phyloP scores from a whole-genome alignment of 2,888 invertebrate species.

The Clusia tigrina region DNA sequence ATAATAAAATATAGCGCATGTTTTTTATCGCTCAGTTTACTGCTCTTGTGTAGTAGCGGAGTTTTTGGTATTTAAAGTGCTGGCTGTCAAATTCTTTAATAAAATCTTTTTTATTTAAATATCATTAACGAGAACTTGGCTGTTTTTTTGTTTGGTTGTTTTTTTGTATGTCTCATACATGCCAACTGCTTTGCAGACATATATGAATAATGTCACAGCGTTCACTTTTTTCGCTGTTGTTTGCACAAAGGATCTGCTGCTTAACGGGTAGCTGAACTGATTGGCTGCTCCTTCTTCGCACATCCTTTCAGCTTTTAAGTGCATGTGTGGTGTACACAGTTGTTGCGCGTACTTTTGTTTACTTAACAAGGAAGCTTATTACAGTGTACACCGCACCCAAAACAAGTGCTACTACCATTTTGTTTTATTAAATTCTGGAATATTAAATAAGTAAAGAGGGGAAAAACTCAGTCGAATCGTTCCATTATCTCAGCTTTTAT shows the following conservation, averaged over 20 bases:
- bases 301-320: not conserved
- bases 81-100: not conserved
- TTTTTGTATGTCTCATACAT: not conserved
- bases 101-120: slow-evolving; percentile 5
- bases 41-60: not conserved
- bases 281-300: slow-evolving; percentile 15
- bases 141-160: not conserved
- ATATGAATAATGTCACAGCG: slow-evolving; percentile 10
- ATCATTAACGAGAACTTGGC: not conserved
- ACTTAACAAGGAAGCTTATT: slow-evolving; percentile 22
- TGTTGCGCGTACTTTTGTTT: slow-evolving; percentile 13
- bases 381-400: no score
- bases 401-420: slow-evolving; percentile 8
- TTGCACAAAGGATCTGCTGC: slow-evolving; percentile 26
- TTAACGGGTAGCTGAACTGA: slow-evolving; percentile 14
- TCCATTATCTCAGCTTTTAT: no score
- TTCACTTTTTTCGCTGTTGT: slow-evolving; percentile 12
- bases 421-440: slow-evolving; percentile 1
- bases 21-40: no score
- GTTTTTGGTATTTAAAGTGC: not conserved
- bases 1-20: no score
- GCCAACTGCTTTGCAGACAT: slow-evolving; percentile 7
- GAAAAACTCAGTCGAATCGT: no score
- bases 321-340: slow-evolving; percentile 10
- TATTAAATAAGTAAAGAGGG: no score